Evolutionary conservation across 2,888 invertebrate genomes (phyloP), one percentile per base, ranked within the genome.

Genomic region (Hirtodrosophila trivittata): DNA sequence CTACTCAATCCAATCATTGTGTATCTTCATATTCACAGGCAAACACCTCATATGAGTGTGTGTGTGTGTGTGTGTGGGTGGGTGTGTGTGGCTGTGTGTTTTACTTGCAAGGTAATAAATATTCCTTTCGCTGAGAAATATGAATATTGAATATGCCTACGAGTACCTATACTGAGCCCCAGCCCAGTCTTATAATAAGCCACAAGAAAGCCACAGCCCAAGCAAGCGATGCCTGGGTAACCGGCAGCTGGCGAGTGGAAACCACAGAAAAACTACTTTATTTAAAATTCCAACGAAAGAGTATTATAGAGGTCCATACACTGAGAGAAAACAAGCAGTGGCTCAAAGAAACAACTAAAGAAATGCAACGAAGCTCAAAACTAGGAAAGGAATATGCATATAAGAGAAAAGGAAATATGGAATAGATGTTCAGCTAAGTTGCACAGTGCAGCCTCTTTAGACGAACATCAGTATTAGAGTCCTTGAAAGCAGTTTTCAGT

Each of bases 101-200:
- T 54, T 41, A 41, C 45, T 50, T 51, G 55, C 28, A 38, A 50
- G 73, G 64, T 80, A 86, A 86, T 80, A 82, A 86, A 87, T 82
- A 84, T 77, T 80, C 65, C 54, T 66, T 70, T 67, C 59, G 57
- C 43, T 39, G 56, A 46, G 37, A 77, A 81, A 87, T 84, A 86
- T 87, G 87, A 82, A 82, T 82, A 82, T 82, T 82, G 82, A 84
- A 87, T 76, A 71, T 60, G 72, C 51, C 71, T 43, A 59, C 55
- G 10, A 13, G 6, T 50, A 72, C 54, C 76, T 58, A 56, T 42
- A 73, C 67, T 56, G 39, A 42, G 49, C 39, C 68, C 45, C 21
- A 21, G 5, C 18, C 18, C 5, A 21, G 18, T 30, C 45, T 54
- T 67, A 63, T 80, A 84, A 65, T 62, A 62, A 80, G 57, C 81